These are phyloP conservation scores for Excalfactoria chinensis DNA, from an alignment of 2,113 vertebrate genomes.

Conservation along the genomic window DNA sequence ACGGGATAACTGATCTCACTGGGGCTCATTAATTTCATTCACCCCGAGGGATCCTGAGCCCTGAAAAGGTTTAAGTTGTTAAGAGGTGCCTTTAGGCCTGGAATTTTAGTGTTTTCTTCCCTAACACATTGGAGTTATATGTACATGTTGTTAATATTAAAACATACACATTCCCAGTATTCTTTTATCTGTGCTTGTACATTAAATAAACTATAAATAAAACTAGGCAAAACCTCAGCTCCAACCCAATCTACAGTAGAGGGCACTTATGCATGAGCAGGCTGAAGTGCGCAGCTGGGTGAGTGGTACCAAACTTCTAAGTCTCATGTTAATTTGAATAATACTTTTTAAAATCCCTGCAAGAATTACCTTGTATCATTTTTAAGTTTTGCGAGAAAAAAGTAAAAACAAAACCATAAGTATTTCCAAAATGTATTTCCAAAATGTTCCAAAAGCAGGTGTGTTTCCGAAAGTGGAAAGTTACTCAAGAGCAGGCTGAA, in stretches of 20 bases:
- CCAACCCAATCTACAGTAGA: background rate
- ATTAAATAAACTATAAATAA: background rate
- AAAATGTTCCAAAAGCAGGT: too few species aligned
- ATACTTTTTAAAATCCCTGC: background rate
- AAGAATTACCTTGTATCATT: background rate
- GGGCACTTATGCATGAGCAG: background rate
- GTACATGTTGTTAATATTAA: fast-evolving
- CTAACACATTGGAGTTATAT: background rate
- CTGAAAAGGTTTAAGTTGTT: background rate
- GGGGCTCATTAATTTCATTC: background rate
- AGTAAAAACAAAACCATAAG: fast-evolving
- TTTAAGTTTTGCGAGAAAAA: background rate
- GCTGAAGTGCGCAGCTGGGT: background rate
- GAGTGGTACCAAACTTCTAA: background rate
- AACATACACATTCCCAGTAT: fast-evolving
- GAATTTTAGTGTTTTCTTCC: background rate
- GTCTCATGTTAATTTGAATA: fast-evolving
- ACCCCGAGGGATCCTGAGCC: background rate
- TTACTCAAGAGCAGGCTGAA: fast-evolving
- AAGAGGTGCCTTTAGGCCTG: background rate
- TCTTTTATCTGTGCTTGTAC: fast-evolving
- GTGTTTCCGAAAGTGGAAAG: background rate
- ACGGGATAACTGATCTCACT: background rate
- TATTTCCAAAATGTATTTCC: too few species aligned
- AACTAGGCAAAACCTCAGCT: background rate